Evolutionary conservation across 1,140 invertebrate species (phyloP), one percentile per base, ranked within the genome.

Genomic region (Papilio machaon): DNA sequence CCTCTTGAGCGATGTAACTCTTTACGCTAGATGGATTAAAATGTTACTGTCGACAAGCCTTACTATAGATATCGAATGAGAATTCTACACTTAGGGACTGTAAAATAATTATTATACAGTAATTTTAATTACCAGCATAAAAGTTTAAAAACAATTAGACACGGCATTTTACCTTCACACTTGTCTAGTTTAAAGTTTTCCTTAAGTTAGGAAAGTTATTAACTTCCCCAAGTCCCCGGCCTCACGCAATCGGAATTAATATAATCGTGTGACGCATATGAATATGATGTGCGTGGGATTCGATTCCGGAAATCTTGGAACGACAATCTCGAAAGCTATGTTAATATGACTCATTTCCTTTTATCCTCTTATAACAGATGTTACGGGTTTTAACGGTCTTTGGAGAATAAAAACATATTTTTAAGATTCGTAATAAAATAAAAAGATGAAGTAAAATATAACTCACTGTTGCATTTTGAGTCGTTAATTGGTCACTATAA

Each of bases 341-440:
- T 74, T n/a, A 46, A 73, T 73, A 47, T 74, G 73, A 74, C 43
- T 74, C 73, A 74, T 47, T 74, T 74, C 73, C 73, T 74, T 70
- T 70, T 17, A 47, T 47, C 2, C 17, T 23, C 17, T 9, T 74
- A 38, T 47, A 17, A 47, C 73, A 70, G 13, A 35, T 70, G 23
- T 35, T 35, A 35, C 64, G 60, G 19, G 11, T 67, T 67, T 67
- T 67, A 67, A 67, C 11, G 64, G 60, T 64, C 60, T 13, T 30
- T 23, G 23, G 19, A 64, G 60, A 64, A 23, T 64, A 64, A 70
- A 1, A 5, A 70, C 2, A 35, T 70, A 15, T 13, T 38, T 70
- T 38, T 70, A 15, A 15, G 11, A 35, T 38, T 13, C 64, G 30
- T 70, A 15, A 13, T 64, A 4, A 54, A 54, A 64, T 35, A 30